phyloP scores from a whole-genome alignment of 2,888 invertebrate species.

The Agrenia bidenticulata region DNA sequence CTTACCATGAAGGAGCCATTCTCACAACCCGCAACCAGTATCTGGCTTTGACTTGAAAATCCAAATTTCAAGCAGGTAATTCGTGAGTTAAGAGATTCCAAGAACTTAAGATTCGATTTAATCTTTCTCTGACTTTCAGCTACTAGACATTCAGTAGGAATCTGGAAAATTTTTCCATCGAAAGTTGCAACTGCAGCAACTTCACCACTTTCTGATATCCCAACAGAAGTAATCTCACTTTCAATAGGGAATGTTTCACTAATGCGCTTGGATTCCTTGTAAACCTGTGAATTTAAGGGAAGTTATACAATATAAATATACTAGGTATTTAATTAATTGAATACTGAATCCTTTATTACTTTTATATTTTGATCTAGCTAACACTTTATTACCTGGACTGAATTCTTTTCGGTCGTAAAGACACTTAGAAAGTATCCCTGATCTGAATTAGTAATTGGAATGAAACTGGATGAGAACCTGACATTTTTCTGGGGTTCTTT shows the following conservation, averaged over 20 bases:
- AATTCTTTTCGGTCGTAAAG: conserved; percentile 45
- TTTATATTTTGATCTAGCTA: no score
- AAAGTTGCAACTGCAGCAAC: conserved; percentile 34
- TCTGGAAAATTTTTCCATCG: conserved; percentile 31
- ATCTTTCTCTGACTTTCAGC: conserved; percentile 19
- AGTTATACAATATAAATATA: no score
- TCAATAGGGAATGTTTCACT: conserved; percentile 32
- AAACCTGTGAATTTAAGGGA: conserved; percentile 33
- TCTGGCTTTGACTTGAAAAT: conserved; percentile 22
- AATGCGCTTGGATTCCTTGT: conserved; percentile 35
- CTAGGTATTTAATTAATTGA: not conserved
- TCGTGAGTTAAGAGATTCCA: conserved; percentile 25
- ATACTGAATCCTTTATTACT: not conserved
- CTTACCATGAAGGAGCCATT: not conserved
- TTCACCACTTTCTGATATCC: conserved; percentile 24
- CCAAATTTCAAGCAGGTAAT: conserved; percentile 26
- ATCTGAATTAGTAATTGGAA: conserved; percentile 18
- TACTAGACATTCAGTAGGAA: conserved; percentile 22
- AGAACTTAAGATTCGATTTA: conserved; percentile 18
- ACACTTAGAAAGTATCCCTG: conserved; percentile 42
- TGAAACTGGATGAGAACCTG: conserved; percentile 35
- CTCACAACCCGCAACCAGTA: conserved; percentile 35
- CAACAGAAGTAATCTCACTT: conserved; percentile 30
- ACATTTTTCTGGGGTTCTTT: conserved; percentile 39
- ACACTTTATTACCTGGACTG: conserved; percentile 43